Evolutionary conservation across 2,113 vertebrate species (phyloP).

Genomic region (Cryptotis parvus): DNA sequence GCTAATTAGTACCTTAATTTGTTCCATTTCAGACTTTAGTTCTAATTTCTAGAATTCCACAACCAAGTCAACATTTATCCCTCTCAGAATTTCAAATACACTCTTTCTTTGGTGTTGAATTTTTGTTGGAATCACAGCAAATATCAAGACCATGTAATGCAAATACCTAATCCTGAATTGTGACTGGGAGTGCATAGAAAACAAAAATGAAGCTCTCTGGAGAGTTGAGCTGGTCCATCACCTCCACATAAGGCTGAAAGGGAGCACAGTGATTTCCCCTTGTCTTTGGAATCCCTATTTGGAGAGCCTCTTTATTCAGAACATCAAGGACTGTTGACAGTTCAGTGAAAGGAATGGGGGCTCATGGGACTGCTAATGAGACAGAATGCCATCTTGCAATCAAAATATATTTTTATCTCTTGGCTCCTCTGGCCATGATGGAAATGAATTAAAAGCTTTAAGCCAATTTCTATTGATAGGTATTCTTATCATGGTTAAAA

Average conservation of each 20-base stretch:
- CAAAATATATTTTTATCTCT: slow-evolving; percentile 70
- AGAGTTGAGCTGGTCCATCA: slow-evolving; percentile 15
- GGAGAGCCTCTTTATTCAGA: slow-evolving; percentile 68
- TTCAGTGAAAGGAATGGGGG: slow-evolving; percentile 50
- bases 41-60: slow-evolving; percentile 51
- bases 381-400: slow-evolving; percentile 55
- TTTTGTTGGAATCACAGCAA: slow-evolving; percentile 52
- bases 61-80: slow-evolving; percentile 55
- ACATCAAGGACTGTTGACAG: slow-evolving; percentile 66
- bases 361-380: slow-evolving; percentile 68
- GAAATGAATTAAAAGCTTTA: slow-evolving; percentile 46
- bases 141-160: neutral
- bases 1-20: slow-evolving; percentile 55
- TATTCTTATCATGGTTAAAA: slow-evolving; percentile 39
- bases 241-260: slow-evolving; percentile 52
- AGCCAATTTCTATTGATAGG: slow-evolving; percentile 58
- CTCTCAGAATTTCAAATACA: slow-evolving; percentile 43
- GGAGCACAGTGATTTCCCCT: neutral
- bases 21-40: slow-evolving; percentile 49
- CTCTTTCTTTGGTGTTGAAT: slow-evolving; percentile 3
- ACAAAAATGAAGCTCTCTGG: slow-evolving; percentile 43
- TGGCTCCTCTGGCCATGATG: slow-evolving; percentile 6
- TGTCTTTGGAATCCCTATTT: slow-evolving; percentile 51
- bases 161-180: slow-evolving; percentile 29
- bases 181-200: slow-evolving; percentile 54